phyloP scores from a whole-genome alignment of 2,113 vertebrate species.

The Collichthys lucidus region DNA sequence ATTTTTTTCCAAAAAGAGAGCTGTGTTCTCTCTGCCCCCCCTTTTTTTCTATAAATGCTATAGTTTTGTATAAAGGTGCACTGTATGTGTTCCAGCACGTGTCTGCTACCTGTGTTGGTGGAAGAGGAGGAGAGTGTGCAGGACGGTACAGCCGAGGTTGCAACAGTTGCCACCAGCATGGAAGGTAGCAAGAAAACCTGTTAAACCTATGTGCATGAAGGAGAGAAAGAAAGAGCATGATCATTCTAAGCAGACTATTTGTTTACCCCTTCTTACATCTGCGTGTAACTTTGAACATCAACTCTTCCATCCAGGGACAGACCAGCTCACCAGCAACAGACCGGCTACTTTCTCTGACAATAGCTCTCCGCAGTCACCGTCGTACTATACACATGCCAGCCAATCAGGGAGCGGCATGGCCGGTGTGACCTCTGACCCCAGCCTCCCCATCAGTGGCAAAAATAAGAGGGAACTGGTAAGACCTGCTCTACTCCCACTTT shows the following conservation, averaged over 20 bases:
- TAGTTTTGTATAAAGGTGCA: neutral
- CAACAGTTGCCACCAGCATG: slow-evolving; percentile 25
- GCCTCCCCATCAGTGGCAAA: slow-evolving; percentile 49
- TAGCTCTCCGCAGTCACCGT: slow-evolving; percentile 32
- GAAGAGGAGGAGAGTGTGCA: slow-evolving; percentile 78
- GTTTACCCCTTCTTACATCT: slow-evolving; percentile 31
- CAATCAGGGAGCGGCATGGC: slow-evolving; percentile 42
- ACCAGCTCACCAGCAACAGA: slow-evolving; percentile 15
- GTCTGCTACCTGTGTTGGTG: slow-evolving; percentile 78
- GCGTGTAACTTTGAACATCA: slow-evolving; percentile 26
- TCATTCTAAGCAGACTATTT: slow-evolving; percentile 8
- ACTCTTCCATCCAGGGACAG: slow-evolving; percentile 46
- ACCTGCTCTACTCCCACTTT: slow-evolving; percentile 1
- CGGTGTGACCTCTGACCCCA: slow-evolving; percentile 51
- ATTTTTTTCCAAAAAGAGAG: neutral
- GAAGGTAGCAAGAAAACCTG: slow-evolving; percentile 67
- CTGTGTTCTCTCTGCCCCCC: neutral
- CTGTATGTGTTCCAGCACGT: slow-evolving; percentile 62
- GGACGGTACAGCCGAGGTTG: slow-evolving; percentile 53
- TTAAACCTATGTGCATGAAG: neutral
- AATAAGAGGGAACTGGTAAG: slow-evolving; percentile 79
- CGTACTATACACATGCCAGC: neutral
- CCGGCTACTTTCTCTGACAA: neutral
- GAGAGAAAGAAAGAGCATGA: neutral
- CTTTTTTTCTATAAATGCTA: neutral